phyloP scores from a whole-genome alignment of 2,113 vertebrate genomes.

The Strix uralensis region DNA sequence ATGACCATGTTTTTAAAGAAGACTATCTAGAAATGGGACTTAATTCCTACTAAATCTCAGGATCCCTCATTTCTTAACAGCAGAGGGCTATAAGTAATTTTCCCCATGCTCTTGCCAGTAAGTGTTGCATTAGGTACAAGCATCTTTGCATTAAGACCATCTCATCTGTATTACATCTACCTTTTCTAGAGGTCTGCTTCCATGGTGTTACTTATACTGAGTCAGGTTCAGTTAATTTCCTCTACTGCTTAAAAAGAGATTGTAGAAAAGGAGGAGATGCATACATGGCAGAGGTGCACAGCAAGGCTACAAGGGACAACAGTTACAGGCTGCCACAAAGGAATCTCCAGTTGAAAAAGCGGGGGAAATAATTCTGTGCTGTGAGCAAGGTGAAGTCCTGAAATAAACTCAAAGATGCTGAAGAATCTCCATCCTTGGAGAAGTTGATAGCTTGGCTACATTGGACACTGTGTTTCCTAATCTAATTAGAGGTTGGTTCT shows the following conservation, averaged over 20 bases:
- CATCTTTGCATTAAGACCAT: not conserved
- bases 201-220: not conserved
- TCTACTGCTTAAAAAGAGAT: not conserved
- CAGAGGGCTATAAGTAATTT: not conserved
- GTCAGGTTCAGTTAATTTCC: not conserved
- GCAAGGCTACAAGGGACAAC: not conserved
- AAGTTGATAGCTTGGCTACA: not conserved
- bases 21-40: not conserved
- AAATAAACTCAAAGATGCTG: not conserved
- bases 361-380: not conserved
- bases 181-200: not conserved
- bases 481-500: not conserved
- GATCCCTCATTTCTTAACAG: not conserved
- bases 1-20: not conserved
- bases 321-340: not conserved
- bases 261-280: not conserved
- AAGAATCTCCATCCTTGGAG: not conserved
- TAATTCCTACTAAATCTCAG: not conserved
- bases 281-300: not conserved
- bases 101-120: accelerated
- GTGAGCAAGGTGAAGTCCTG: not conserved
- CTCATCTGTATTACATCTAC: not conserved
- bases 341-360: not conserved
- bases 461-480: not conserved
- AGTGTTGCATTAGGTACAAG: not conserved